Base-by-base conservation (phyloP, 1,140 invertebrate species). In the Aphaenogaster floridana region DNA sequence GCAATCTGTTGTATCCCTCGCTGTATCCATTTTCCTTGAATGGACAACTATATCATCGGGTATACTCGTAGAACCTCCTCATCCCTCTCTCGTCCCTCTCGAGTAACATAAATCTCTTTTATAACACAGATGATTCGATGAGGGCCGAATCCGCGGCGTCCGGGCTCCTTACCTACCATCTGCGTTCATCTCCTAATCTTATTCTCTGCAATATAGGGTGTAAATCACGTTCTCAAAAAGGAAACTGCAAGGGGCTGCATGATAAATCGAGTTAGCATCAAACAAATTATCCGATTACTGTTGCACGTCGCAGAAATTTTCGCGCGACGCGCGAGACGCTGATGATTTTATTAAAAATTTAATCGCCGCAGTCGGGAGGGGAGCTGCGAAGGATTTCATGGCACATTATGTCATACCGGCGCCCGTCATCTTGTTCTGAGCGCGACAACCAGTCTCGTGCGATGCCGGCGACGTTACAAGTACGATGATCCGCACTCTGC, bases 1-100 rank as follows among this genome's bases (percentile, higher is more conserved):
- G 48, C 66, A 64, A 71, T 87, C 76, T 69, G 63, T 88, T 63
- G 52, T 76, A 63, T 52, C 45, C 15, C 3, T n/a, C 9, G 39
- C 34, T 42, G 28, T 54, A 45, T 69, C 39, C 45, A 13, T 71
- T n/a, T 48, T 34, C 42, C 42, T 54, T 15, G n/a, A 34, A 48
- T 28, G 39, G 13, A 6, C 34, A 63, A 68, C 64, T 28, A 8
- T 48, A 34, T 48, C 21, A 42, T 21, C 28, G 28, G 28, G 15
- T 68, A 21, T 48, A 71, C 64, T 57, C 52, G 17, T n/a, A 52
- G 11, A 68, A 21, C 13, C 34, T 39, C 8, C 28, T 28, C 13
- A 9, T 84, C 28, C n/a, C 5, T 39, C 64, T 34, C 54, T n/a
- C 34, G 8, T 13, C 34, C 6, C 1, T 36, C 52, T 48, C 68